A percentile compares a stretch with the other conserved stretches of the same genome.
These are phyloP conservation scores for Mixornis gularis DNA, from an alignment of 2,113 vertebrate species.

Conservation along the genomic window DNA sequence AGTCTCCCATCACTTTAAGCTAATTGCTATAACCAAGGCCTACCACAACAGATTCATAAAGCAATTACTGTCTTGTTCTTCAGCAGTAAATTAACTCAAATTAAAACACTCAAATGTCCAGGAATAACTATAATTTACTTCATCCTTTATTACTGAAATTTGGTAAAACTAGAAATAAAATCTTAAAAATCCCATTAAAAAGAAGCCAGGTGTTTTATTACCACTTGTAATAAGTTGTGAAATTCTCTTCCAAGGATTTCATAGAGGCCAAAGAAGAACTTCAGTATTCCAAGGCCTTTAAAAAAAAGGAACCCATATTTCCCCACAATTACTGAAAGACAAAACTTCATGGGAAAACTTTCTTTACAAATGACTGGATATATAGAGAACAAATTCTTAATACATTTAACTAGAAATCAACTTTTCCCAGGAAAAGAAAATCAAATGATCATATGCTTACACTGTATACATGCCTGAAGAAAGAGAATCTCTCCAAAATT, in stretches of 20 bases:
- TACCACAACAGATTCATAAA: neutral
- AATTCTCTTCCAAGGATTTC: neutral
- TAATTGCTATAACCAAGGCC: neutral
- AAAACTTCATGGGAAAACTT: fast-evolving
- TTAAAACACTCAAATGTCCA: neutral
- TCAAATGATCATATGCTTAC: neutral
- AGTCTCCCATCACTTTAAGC: neutral
- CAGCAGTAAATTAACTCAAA: neutral
- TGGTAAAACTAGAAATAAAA: neutral
- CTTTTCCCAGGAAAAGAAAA: neutral
- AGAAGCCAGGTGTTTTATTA: neutral
- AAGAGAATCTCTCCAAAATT: neutral
- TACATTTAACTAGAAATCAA: neutral
- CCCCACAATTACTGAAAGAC: neutral
- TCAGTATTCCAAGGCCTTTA: neutral
- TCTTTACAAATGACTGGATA: neutral
- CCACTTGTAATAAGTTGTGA: neutral
- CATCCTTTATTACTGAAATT: neutral
- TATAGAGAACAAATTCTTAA: neutral
- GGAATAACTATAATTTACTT: neutral
- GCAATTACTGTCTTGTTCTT: neutral
- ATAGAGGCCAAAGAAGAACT: neutral
- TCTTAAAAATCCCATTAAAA: neutral
- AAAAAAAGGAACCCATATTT: neutral
- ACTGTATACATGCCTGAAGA: neutral